Evolutionary conservation across 2,888 invertebrate genomes (phyloP), one percentile per base, ranked within the genome.

Genomic region (Lochmaea capreae): DNA sequence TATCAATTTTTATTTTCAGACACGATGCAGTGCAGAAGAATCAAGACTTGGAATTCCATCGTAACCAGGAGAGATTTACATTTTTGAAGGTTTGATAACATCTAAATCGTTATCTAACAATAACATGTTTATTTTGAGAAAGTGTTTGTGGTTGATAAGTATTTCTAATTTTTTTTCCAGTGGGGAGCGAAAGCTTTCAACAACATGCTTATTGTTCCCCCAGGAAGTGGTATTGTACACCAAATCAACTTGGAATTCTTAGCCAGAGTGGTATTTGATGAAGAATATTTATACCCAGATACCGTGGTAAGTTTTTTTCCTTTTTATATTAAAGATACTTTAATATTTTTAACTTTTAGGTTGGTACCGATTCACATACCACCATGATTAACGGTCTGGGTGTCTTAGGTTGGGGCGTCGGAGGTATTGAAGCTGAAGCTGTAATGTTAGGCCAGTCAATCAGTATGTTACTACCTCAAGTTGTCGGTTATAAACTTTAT

Each of bases 371-470:
- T 90, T 97, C 97, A 0, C 99, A 99, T 84, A 99, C 99, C 2
- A 99, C 99, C 14, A 99, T 99, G 98, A 97, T 99, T 79, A 98
- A 98, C 85, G 98, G 98, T 0, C 90, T 98, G 4, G 98, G 99
- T 0, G 95, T 99, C 1, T 91, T 98, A 5, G 99, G 98, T 1
- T 99, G 98, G 98, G 98, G 97, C 76, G 95, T 96, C 18, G 96
- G 96, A 59, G 96, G 95, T 68, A 99, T 99, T 80, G 99, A 99
- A 90, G 99, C 99, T 0, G 99, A 99, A 86, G 98, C 99, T 3
- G 99, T 98, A 58, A 99, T 99, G 99, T 87, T 99, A 82, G 98
- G 98, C 0, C 98, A 99, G 86, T 94, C 98, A 0, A 98, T 99
- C 83, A 96, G 96, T 72, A 98, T 99, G 98, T 89, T 98, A 78